Evolutionary conservation across 2,888 invertebrate species (phyloP).

Genomic region (Hoplodrina blanda): DNA sequence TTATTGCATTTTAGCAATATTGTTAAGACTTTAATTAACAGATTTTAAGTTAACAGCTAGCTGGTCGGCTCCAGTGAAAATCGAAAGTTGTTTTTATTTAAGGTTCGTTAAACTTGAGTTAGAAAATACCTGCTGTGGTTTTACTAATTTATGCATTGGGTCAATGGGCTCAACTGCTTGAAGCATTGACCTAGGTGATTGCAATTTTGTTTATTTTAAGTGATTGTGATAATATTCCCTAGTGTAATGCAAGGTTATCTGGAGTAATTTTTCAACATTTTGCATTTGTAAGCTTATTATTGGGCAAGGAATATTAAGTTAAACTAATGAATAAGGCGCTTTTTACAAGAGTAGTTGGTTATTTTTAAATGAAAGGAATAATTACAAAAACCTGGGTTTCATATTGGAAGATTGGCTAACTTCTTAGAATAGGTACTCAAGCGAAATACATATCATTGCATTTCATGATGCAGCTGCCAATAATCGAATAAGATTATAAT

Average conservation of each 20-base stretch:
- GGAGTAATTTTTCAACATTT: not conserved
- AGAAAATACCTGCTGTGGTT: not conserved
- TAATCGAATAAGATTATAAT: constrained; percentile 5
- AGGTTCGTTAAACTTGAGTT: constrained; percentile 11
- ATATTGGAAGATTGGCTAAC: not conserved
- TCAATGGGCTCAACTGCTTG: not conserved
- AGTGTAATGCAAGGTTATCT: not conserved
- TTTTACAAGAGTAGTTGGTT: not conserved
- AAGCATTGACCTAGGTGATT: not conserved
- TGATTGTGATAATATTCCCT: not conserved
- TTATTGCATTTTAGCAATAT: not conserved
- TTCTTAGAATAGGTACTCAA: not conserved
- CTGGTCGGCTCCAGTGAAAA: not conserved
- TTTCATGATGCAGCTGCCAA: constrained; percentile 10
- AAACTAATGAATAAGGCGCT: not conserved
- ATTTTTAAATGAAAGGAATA: not conserved
- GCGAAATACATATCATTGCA: not conserved
- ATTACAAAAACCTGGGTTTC: not conserved
- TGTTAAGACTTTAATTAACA: not conserved
- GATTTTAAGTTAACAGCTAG: not conserved
- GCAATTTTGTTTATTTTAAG: not conserved
- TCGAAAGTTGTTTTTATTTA: constrained; percentile 24
- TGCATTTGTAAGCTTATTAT: not conserved
- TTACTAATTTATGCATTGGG: not conserved
- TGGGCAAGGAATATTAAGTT: too few relatives aligned